Conservation (phyloP, 2,888 invertebrate species). For the Drosophila recens region DNA sequence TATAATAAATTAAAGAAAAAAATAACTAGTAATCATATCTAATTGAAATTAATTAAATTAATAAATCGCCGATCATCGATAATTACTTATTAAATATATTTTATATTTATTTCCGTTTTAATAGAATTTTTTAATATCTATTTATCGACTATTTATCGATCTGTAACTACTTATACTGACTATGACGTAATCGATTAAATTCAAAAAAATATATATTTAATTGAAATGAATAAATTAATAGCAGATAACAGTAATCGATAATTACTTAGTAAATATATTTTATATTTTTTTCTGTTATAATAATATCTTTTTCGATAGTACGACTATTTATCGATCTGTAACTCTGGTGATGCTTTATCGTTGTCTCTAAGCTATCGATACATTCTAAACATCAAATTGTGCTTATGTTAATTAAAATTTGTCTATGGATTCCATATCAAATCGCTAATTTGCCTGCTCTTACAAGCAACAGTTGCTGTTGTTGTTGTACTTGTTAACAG, state of each 20-base stretch:
- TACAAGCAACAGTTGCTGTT: constrained; percentile 3
- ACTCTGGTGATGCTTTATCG: constrained; percentile 20
- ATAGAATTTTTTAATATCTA: too few species aligned
- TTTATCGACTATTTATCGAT: neutral
- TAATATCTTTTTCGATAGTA: neutral
- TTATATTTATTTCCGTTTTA: too few species aligned
- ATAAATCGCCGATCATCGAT: neutral
- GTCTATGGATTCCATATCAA: constrained; percentile 41
- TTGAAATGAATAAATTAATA: too few species aligned
- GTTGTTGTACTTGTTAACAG: constrained; percentile 1
- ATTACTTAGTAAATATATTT: too few species aligned
- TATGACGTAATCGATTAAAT: too few species aligned
- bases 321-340: neutral
- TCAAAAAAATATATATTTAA: too few species aligned
- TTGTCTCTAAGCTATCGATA: constrained; percentile 14
- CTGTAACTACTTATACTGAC: too few species aligned
- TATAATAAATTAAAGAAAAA: too few species aligned
- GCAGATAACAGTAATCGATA: too few species aligned
- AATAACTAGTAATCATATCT: neutral
- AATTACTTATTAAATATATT: too few species aligned
- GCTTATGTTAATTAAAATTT: constrained; percentile 44
- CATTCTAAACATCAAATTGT: constrained; percentile 3
- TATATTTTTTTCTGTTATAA: too few species aligned
- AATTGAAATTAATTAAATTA: neutral
- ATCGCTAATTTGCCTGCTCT: constrained; percentile 40